Conservation (phyloP, 2,888 invertebrate genomes). For the Megamerina dolium region DNA sequence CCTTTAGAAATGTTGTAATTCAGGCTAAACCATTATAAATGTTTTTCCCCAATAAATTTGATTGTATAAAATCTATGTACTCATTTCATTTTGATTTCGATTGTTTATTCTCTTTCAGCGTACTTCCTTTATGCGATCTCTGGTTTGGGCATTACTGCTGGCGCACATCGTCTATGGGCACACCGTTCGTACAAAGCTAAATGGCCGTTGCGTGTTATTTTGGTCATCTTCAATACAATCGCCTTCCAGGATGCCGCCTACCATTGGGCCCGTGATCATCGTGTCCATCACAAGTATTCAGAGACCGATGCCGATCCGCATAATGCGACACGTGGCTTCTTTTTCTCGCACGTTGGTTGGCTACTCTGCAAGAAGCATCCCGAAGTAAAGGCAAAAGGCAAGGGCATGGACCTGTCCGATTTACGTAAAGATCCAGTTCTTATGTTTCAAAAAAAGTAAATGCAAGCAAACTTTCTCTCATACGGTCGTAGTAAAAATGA, state of each 20-base stretch:
- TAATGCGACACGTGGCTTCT: slow-evolving; percentile 87
- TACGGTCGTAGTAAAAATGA: background rate
- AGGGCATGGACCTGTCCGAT: slow-evolving; percentile 78
- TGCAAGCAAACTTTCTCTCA: slow-evolving; percentile 56
- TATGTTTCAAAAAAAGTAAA: slow-evolving; percentile 83
- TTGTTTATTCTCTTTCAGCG: too few relatives aligned
- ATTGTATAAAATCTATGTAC: too few relatives aligned
- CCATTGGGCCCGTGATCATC: slow-evolving; percentile 75
- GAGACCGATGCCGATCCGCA: slow-evolving; percentile 94
- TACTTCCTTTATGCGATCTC: slow-evolving; percentile 67
- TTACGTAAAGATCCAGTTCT: slow-evolving; percentile 74
- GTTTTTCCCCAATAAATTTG: too few relatives aligned
- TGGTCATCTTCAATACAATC: slow-evolving; percentile 77
- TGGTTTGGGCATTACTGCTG: slow-evolving; percentile 92
- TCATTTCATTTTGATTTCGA: too few relatives aligned
- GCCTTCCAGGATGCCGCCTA: slow-evolving; percentile 83
- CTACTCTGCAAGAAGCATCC: slow-evolving; percentile 85
- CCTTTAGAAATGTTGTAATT: too few relatives aligned
- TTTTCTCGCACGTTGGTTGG: slow-evolving; percentile 96
- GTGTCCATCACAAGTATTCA: slow-evolving; percentile 87
- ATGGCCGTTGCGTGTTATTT: slow-evolving; percentile 74
- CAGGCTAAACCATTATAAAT: too few relatives aligned
- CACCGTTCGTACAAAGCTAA: slow-evolving; percentile 95
- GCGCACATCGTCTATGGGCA: slow-evolving; percentile 93
- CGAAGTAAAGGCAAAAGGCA: slow-evolving; percentile 79